A percentile compares a stretch with the other conserved stretches of the same genome.
Evolutionary conservation across 2,113 vertebrate genomes (phyloP).

Genomic region (Hypanus sabinus): DNA sequence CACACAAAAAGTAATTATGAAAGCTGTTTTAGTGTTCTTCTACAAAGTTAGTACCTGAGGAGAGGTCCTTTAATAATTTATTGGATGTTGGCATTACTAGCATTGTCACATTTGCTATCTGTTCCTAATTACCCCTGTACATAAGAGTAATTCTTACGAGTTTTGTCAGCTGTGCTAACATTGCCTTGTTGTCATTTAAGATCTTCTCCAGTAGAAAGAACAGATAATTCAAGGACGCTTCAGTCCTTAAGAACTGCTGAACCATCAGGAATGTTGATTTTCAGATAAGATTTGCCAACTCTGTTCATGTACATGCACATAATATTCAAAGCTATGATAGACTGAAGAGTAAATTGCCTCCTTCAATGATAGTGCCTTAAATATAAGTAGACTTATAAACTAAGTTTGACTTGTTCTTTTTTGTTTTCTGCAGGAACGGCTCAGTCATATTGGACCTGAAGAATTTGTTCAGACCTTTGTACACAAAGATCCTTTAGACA

Average conservation of each 20-base stretch:
- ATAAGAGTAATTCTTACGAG: too few relatives aligned
- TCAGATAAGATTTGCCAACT: not conserved
- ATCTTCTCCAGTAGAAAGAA: not conserved
- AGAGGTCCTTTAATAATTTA: not conserved
- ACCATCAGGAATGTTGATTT: not conserved
- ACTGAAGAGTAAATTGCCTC: not conserved
- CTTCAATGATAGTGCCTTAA: not conserved
- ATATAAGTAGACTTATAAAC: not conserved
- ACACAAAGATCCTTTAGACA: constrained; percentile 79
- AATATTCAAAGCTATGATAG: not conserved
- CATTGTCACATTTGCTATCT: too few relatives aligned
- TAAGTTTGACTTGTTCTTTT: constrained; percentile 35
- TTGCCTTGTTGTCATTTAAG: not conserved
- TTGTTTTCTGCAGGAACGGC: constrained; percentile 68
- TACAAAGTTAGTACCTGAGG: not conserved
- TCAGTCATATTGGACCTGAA: constrained; percentile 89
- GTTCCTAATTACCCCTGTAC: too few relatives aligned
- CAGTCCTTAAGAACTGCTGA: not conserved
- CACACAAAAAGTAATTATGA: not conserved
- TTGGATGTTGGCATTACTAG: not conserved
- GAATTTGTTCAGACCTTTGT: constrained; percentile 88
- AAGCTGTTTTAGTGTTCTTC: not conserved
- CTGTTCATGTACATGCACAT: not conserved
- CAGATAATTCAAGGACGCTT: not conserved
- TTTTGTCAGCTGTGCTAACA: too few relatives aligned